A percentile compares a stretch with the other conserved stretches of the same genome.
Conservation (phyloP, 2,113 vertebrate species). For the Melanostigma gelatinosum region DNA sequence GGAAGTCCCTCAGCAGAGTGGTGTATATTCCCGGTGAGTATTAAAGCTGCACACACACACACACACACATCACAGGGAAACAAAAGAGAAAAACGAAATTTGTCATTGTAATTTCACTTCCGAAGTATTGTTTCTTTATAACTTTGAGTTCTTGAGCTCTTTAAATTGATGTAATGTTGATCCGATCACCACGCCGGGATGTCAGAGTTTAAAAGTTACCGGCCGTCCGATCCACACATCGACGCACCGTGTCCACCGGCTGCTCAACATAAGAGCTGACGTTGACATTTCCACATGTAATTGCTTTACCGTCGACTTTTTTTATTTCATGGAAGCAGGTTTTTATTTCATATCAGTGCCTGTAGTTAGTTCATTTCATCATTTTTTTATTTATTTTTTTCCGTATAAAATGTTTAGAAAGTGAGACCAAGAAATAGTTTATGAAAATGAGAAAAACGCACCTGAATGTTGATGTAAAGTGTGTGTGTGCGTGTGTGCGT, state of each 20-base stretch:
- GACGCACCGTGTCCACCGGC: fast-evolving
- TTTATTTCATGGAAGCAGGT: not conserved
- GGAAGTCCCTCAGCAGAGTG: slow-evolving; percentile 30
- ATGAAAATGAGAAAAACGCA: not conserved
- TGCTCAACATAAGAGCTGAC: not conserved
- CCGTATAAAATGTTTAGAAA: not conserved
- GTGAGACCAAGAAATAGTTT: not conserved
- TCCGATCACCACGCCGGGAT: not conserved
- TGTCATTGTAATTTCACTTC: slow-evolving; percentile 54
- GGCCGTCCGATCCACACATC: not conserved
- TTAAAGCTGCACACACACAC: slow-evolving; percentile 1
- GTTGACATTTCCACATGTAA: not conserved
- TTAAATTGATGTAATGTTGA: slow-evolving; percentile 10
- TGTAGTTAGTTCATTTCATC: slow-evolving; percentile 10
- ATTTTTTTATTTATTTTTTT: not conserved
- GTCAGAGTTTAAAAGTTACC: not conserved
- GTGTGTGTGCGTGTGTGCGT: not conserved
- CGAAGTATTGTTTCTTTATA: not conserved
- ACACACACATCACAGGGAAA: slow-evolving; percentile 19
- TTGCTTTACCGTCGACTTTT: not conserved
- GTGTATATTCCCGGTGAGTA: not conserved
- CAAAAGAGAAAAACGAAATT: slow-evolving; percentile 13
- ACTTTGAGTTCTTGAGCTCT: not conserved
- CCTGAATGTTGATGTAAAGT: not conserved
- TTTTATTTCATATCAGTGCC: slow-evolving; percentile 10